Conservation (phyloP, 2,797 vertebrate genomes). For the Myotis myotis region DNA sequence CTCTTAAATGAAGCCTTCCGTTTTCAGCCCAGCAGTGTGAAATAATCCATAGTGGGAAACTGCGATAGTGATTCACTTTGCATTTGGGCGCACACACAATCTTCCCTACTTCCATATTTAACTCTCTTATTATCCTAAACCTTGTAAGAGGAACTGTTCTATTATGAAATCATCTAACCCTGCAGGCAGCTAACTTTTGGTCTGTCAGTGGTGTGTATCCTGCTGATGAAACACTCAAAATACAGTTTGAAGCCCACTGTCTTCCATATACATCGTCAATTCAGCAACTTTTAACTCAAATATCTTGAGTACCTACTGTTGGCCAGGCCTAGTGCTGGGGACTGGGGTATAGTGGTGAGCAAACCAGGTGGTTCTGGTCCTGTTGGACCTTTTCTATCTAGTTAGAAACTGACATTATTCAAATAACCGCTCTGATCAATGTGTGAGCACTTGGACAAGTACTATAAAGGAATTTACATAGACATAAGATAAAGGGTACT, state of each 20-base stretch:
- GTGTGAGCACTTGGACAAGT: not conserved
- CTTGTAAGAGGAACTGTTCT: not conserved
- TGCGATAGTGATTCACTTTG: conserved; percentile 76
- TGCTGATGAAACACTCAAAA: not conserved
- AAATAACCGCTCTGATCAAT: not conserved
- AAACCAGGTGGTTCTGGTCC: not conserved
- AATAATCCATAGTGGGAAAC: conserved; percentile 79
- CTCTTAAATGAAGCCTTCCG: conserved; percentile 70
- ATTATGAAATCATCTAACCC: not conserved
- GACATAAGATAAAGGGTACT: not conserved
- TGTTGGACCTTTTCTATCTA: not conserved
- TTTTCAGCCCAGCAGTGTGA: conserved; percentile 74
- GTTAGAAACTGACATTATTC: not conserved
- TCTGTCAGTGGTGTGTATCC: not conserved
- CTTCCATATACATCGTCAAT: not conserved
- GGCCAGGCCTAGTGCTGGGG: not conserved
- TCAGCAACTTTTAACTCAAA: not conserved
- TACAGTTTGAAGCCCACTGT: not conserved
- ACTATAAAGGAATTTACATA: not conserved
- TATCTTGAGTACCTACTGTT: not conserved
- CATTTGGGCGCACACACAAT: not conserved
- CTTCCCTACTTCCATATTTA: conserved; percentile 57
- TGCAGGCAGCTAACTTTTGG: not conserved
- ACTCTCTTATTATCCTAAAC: not conserved
- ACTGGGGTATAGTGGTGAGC: not conserved